Percentiles rank a stretch among this genome's conserved stretches.
These are phyloP conservation scores for Sternotherus odoratus DNA, from an alignment of 2,797 vertebrate species.

Conservation along the genomic window DNA sequence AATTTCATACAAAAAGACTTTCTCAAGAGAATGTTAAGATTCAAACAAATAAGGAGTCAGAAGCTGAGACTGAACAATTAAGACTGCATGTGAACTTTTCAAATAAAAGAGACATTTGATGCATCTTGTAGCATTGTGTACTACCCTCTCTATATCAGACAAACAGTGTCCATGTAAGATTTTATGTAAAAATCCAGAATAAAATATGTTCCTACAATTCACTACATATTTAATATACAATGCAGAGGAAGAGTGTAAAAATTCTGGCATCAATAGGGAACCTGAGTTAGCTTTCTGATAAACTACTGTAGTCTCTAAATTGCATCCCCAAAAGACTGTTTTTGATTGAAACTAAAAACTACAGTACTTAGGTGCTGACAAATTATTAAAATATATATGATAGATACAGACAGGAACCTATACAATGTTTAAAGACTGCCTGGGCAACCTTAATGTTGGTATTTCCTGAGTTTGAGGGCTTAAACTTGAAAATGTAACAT, in stretches of 20 bases:
- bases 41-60: neutral
- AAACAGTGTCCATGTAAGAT: neutral
- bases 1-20: neutral
- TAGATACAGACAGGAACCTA: neutral
- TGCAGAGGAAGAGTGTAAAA: neutral
- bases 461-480: neutral
- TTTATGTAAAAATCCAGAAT: neutral
- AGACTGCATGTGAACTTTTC: neutral
- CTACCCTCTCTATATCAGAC: neutral
- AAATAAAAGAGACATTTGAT: neutral
- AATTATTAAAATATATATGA: slow-evolving; percentile 6
- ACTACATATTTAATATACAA: neutral
- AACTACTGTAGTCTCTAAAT: neutral
- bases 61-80: neutral
- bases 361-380: neutral
- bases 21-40: neutral
- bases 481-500: neutral
- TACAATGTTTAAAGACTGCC: neutral
- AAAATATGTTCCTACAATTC: neutral
- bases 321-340: neutral
- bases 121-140: neutral
- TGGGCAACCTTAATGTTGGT: neutral
- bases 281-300: neutral
- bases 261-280: neutral
- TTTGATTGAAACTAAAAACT: neutral